Evolutionary conservation across 1,140 invertebrate genomes (phyloP), one percentile per base, ranked within the genome.

Genomic region (Alviniconcha marisindica): DNA sequence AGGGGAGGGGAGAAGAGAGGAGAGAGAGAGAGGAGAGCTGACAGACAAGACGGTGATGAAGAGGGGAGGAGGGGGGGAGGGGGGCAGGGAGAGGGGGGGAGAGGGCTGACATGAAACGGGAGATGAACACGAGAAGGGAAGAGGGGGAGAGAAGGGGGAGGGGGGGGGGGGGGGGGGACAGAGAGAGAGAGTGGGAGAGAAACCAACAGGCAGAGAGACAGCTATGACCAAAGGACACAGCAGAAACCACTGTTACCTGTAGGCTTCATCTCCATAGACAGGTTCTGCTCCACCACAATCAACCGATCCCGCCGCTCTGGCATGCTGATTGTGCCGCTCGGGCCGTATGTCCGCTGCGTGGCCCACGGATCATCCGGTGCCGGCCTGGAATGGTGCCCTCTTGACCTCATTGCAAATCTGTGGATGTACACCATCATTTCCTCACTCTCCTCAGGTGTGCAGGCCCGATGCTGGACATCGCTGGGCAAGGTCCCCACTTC

Each of bases 271-370:
- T 60, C 80, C 40, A 78, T 71, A 33, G 83, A 86, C 2, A 78
- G 31, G 21, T 63, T 82, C 63, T 83, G 82, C 42, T 63, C 69
- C 18, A 40, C 31, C n/a, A 36, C 2, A 31, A 71, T 36, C 21
- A 63, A 42, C 31, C 56, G 24, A 78, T 14, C 15, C 40, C 31
- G 15, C 21, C 21, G 24, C 31, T 81, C 36, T 28, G 81, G 83
- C 56, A 84, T 71, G 79, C 81, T 82, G 2, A 51, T 36, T 28
- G 48, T 69, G 0, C 36, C 40, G 15, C 15, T 31, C 24, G 36
- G 31, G 24, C 84, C 81, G 80, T 83, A 84, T 4, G 78, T 81
- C 44, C 38, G 44, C 69, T 82, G 71, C 7, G 83, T 84, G 15
- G 74, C 81, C 73, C 73, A 81, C 4, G 83, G 78, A 40, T 83